These are phyloP conservation scores for Araneus ventricosus DNA, from an alignment of 1,140 invertebrate genomes.

Conservation along the genomic window DNA sequence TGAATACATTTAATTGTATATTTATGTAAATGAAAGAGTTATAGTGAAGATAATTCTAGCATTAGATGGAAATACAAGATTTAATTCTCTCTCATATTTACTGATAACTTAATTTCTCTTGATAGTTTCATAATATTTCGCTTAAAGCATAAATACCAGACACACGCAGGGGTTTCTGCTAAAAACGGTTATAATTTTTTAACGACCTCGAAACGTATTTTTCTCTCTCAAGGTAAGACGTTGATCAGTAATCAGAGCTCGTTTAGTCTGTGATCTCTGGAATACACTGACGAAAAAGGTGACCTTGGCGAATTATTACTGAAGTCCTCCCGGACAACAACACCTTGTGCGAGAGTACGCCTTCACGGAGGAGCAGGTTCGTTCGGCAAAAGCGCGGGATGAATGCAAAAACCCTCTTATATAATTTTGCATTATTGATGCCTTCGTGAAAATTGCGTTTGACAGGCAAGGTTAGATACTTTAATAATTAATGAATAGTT, in stretches of 20 bases:
- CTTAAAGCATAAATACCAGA: too few relatives aligned
- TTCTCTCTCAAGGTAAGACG: not conserved
- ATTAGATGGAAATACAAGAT: too few relatives aligned
- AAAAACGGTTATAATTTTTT: not conserved
- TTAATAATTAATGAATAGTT: not conserved
- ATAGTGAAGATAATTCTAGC: too few relatives aligned
- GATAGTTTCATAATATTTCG: too few relatives aligned
- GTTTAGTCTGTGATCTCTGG: not conserved
- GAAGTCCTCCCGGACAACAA: not conserved
- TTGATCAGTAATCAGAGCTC: not conserved
- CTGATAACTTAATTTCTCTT: too few relatives aligned
- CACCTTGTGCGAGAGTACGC: not conserved
- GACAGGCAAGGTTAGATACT: constrained; percentile 17
- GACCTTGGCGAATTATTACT: not conserved
- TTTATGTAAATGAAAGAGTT: too few relatives aligned
- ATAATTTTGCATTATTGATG: constrained; percentile 11
- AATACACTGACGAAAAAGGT: not conserved
- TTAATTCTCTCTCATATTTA: too few relatives aligned
- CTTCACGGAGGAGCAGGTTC: not conserved
- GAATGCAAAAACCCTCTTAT: constrained; percentile 1
- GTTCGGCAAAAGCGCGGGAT: not conserved
- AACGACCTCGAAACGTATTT: not conserved
- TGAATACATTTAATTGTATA: too few relatives aligned
- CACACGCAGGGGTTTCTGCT: too few relatives aligned
- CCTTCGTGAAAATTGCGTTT: not conserved